Conservation (phyloP, 2,888 invertebrate species). For the Spilarctia lutea region DNA sequence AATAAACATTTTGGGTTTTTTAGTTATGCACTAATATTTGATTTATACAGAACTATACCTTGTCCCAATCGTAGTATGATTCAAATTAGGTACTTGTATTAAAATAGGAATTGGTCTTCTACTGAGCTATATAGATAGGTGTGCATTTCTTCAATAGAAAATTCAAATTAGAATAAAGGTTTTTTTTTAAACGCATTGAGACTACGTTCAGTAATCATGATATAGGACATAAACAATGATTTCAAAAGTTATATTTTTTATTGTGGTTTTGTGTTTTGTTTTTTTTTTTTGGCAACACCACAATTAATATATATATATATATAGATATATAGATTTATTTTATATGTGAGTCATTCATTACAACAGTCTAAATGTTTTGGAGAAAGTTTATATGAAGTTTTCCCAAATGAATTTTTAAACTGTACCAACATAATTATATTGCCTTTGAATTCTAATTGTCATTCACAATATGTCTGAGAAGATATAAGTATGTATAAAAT, state of each 20-base stretch:
- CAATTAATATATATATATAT: too few relatives aligned
- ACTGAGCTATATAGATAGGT: too few relatives aligned
- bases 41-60: neutral
- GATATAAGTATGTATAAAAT: neutral
- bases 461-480: neutral
- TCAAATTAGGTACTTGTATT: too few relatives aligned
- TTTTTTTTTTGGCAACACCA: too few relatives aligned
- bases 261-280: constrained; percentile 25
- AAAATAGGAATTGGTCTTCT: too few relatives aligned
- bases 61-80: neutral
- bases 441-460: neutral
- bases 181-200: neutral
- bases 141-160: neutral
- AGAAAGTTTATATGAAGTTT: constrained; percentile 41
- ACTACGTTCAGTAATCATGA: constrained; percentile 9
- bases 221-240: constrained; percentile 20
- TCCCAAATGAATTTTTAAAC: neutral
- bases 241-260: constrained; percentile 33
- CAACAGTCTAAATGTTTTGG: constrained; percentile 40
- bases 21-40: neutral
- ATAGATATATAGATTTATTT: too few relatives aligned
- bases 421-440: neutral
- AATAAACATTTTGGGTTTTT: neutral
- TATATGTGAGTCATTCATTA: too few relatives aligned
- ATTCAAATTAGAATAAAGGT: neutral